Evolutionary conservation across 2,888 invertebrate species (phyloP), one percentile per base, ranked within the genome.

Genomic region (Latrodectus hesperus): DNA sequence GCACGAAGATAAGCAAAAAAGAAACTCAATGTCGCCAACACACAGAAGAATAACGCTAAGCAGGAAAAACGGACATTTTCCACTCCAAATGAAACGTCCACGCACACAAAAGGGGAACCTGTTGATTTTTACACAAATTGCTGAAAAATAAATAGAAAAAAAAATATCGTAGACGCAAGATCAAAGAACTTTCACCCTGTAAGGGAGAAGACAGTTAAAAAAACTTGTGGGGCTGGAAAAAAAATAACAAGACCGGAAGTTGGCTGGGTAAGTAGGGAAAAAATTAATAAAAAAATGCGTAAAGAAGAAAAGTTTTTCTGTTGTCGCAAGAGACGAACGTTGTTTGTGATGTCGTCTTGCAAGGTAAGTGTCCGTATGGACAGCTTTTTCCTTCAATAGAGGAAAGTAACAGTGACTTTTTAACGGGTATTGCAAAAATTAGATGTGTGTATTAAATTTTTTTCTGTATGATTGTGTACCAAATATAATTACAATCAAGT

Each of bases 141-240:
- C 64, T 38, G 75, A 22, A 74, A 60, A 38, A 38, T 38, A 38
- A 38, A 38, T 38, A 38, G 38, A 38, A 38, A 38, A 38, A n/a
- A 38, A 38, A 38, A 53, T 51, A 65, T 17, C 51, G 52, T 64
- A 64, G 53, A n/a, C n/a, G 16, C 22, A 71, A 71, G 86, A 72
- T 75, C 86, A 87, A 87, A 60, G 86, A 87, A 87, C 86, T 87
- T 87, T 87, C 86, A 81, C 86, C 76, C 17, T 38, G 80, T 26
- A 51, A 76, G 70, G 22, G 49, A 72, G n/a, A 38, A 77, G 26
- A 64, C 38, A 55, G 52, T 12, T 14, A 60, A 38, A 52, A 55
- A n/a, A 6, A 53, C 38, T 68, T n/a, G 67, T 22, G 60, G 68
- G 70, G 70, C 22, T 55, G 64, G 71, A n/a, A 26, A 55, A 55